Evolutionary conservation across 2,113 vertebrate species (phyloP), one percentile per base, ranked within the genome.

Genomic region (Chamaetylas fuelleborni): DNA sequence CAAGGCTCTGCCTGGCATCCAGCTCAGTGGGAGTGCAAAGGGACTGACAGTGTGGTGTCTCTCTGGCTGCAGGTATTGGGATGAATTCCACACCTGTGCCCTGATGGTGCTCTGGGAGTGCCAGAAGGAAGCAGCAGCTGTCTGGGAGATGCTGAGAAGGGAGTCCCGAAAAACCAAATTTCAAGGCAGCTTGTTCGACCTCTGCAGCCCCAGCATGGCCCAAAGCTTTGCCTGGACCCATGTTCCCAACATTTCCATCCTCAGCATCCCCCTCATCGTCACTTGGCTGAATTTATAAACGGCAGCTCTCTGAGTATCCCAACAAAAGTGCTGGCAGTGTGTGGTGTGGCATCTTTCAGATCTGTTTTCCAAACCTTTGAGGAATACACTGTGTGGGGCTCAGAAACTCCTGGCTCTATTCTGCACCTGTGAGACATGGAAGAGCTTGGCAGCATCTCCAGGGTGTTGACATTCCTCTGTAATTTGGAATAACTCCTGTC

Each of bases 101-200:
- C 97, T 97, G 89, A 90, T 92, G 0, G 97, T 78, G 2, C 95
- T 98, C 89, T 97, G 98, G 76, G 95, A 98, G 83, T 98, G 98
- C 94, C 96, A 97, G 92, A 93, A 98, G 87, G 98, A 98, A 95
- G 98, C 98, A 70, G 97, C 95, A 14, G 97, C 97, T 8, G 58
- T 98, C 97, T 98, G 98, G 98, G 98, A 98, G 96, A 97, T 88
- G 53, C 96, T 98, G 90, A 97, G 97, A 94, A 98, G 96, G 67
- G 97, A 98, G 95, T 98, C 97, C 82, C 97, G 15, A 90, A 98
- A 98, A 97, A 97, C 97, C 84, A 96, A 96, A 66, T 98, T 98
- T 94, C 98, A 97, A 95, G 98, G 98, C 67, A 98, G 97, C 90
- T 95, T 98, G 92, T 98, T 98, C 1, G 97, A 98, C 84, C 97